Conservation (phyloP, 2,888 invertebrate genomes). For the Dolichomitus sp. region DNA sequence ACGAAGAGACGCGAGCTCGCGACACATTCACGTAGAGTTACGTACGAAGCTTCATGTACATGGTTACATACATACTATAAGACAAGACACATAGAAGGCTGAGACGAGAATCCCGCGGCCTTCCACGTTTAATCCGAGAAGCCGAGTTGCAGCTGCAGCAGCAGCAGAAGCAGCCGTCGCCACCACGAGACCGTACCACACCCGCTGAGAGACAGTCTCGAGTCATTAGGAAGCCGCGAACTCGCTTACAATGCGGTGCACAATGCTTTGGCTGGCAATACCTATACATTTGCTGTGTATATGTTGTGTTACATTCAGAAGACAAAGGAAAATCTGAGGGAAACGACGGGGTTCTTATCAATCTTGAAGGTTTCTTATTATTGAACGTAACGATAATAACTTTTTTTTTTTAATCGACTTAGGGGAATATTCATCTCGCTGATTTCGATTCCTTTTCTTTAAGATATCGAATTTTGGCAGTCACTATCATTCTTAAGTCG, state of each 20-base stretch:
- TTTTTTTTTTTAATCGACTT: neutral
- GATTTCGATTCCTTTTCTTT: no score
- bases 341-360: neutral
- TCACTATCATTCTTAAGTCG: no score
- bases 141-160: slow-evolving; percentile 53
- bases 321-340: slow-evolving; percentile 14
- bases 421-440: no score
- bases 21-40: slow-evolving; percentile 36
- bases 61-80: slow-evolving; percentile 18
- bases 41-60: slow-evolving; percentile 30
- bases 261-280: slow-evolving; percentile 62
- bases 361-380: neutral
- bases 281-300: slow-evolving; percentile 25
- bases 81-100: slow-evolving; percentile 33
- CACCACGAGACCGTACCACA: slow-evolving; percentile 51
- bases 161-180: slow-evolving; percentile 54
- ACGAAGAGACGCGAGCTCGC: slow-evolving; percentile 54
- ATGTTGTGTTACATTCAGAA: neutral
- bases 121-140: slow-evolving; percentile 62
- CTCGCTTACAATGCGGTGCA: slow-evolving; percentile 71
- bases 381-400: neutral
- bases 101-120: slow-evolving; percentile 57
- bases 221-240: slow-evolving; percentile 76
- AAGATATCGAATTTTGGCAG: no score
- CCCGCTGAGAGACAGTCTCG: slow-evolving; percentile 71